phyloP scores from a whole-genome alignment of 2,888 invertebrate species.

The Cremastinae sp. region DNA sequence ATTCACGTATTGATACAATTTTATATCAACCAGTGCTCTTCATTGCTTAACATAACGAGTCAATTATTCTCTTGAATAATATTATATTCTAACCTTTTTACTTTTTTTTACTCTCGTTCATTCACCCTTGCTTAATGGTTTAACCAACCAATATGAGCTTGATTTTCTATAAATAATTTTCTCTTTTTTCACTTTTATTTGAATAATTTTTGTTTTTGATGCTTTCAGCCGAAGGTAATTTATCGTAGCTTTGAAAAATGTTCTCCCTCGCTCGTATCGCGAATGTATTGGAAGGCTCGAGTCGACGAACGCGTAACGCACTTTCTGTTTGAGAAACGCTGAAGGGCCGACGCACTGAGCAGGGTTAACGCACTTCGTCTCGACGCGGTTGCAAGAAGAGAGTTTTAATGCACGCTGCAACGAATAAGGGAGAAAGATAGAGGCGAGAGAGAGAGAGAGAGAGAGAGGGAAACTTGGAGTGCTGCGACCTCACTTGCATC shows the following conservation, averaged over 20 bases:
- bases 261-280: not conserved
- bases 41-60: too few species aligned
- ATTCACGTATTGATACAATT: too few species aligned
- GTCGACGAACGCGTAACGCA: conserved; percentile 48
- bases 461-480: conserved; percentile 1
- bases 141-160: too few species aligned
- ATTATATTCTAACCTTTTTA: too few species aligned
- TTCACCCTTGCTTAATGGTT: too few species aligned
- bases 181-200: conserved; percentile 4
- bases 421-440: conserved; percentile 40
- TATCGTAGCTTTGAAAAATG: not conserved
- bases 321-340: conserved; percentile 73
- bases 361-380: conserved; percentile 75
- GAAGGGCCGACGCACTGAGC: conserved; percentile 76
- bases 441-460: conserved; percentile 18
- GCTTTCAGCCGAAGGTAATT: too few species aligned
- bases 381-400: conserved; percentile 40
- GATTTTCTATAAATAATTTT: too few species aligned
- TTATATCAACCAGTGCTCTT: too few species aligned
- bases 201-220: conserved; percentile 2
- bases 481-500: not conserved
- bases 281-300: conserved; percentile 17
- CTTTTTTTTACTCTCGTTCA: too few species aligned
- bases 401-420: conserved; percentile 36
- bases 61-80: too few species aligned